Evolutionary conservation across 2,888 invertebrate genomes (phyloP), one percentile per base, ranked within the genome.

Genomic region (Augochlorella aurata): DNA sequence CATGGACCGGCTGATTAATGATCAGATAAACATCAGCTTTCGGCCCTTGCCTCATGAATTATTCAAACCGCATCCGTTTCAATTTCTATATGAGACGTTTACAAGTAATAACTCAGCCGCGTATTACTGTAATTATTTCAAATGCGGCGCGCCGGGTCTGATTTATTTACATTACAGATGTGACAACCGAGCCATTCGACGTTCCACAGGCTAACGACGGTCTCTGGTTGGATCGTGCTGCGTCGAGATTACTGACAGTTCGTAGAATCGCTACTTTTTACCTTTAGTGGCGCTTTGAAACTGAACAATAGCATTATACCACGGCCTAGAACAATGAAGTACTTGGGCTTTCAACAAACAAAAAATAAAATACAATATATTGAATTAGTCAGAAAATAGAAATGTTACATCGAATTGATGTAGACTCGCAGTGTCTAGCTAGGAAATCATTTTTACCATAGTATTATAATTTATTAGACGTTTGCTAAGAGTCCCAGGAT

Each of bases 11-110:
- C 61, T 77, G 77, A 81, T 82, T 81, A 81, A 82, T 73, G 68
- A 74, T 21, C 77, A 50, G 81, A 81, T 77, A 81, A 77, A 82
- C 73, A 82, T 81, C 82, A 29, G 71, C 58, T 74, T 63, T 77
- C 68, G 71, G 68, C 58, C 68, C 71, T 49, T 44, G 38, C 44
- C 49, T 78, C 77, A 69, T 72, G 83, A 77, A 81, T 81, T 50
- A 81, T 83, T 83, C 81, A 74, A 21, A 9, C 72, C 16, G 61
- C 70, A 67, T 67, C 70, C 65, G 68, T 29, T 76, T 76, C 58
- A 67, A 73, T 73, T 73, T 50, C 49, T 67, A 61, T 68, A 54
- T 24, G 38, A 66, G 72, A 76, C 72, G 72, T 63, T 80, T 50
- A 58, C 69, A 58, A 66, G 65, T 58, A 14, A 47, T 73, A 58